Percentiles rank a stretch among this genome's conserved stretches.
Conservation (phyloP, 2,888 invertebrate species). For the Harpagoxenus sublaevis region DNA sequence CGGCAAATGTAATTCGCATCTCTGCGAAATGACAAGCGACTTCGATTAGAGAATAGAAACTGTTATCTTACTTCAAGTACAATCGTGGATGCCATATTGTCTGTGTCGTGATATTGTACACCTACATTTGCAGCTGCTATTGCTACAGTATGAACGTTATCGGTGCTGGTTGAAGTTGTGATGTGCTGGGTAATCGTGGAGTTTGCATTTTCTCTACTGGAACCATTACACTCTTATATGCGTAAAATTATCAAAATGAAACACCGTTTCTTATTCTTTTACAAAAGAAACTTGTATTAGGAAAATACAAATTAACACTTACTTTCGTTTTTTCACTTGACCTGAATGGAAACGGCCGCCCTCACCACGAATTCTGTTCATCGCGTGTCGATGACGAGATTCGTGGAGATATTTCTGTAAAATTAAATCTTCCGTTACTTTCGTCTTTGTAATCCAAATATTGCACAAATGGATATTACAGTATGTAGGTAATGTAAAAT, state of each 20-base stretch:
- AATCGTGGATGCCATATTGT: slow-evolving; percentile 81
- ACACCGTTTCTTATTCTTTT: slow-evolving; percentile 54
- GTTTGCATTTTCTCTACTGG: slow-evolving; percentile 77
- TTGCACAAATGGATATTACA: neutral
- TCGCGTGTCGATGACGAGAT: slow-evolving; percentile 98
- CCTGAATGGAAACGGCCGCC: slow-evolving; percentile 98
- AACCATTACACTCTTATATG: slow-evolving; percentile 74
- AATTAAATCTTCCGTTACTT: slow-evolving; percentile 11
- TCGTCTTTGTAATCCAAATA: neutral
- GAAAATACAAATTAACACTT: slow-evolving; percentile 65
- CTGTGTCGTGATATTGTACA: slow-evolving; percentile 80
- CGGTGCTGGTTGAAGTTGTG: slow-evolving; percentile 78
- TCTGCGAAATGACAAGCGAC: slow-evolving; percentile 2
- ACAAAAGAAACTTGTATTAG: slow-evolving; percentile 20
- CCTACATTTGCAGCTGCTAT: slow-evolving; percentile 78
- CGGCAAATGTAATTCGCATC: slow-evolving; percentile 21
- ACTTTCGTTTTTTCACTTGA: slow-evolving; percentile 85
- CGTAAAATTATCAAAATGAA: slow-evolving; percentile 66
- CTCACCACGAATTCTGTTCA: slow-evolving; percentile 98
- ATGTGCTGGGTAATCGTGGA: slow-evolving; percentile 80
- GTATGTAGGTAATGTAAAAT: neutral
- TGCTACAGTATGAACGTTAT: slow-evolving; percentile 80
- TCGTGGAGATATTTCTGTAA: slow-evolving; percentile 98
- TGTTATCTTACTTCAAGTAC: slow-evolving; percentile 79
- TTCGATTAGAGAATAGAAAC: slow-evolving; percentile 26